Evolutionary conservation across 2,113 vertebrate genomes (phyloP), one percentile per base, ranked within the genome.

Genomic region (Poecilia latipinna): DNA sequence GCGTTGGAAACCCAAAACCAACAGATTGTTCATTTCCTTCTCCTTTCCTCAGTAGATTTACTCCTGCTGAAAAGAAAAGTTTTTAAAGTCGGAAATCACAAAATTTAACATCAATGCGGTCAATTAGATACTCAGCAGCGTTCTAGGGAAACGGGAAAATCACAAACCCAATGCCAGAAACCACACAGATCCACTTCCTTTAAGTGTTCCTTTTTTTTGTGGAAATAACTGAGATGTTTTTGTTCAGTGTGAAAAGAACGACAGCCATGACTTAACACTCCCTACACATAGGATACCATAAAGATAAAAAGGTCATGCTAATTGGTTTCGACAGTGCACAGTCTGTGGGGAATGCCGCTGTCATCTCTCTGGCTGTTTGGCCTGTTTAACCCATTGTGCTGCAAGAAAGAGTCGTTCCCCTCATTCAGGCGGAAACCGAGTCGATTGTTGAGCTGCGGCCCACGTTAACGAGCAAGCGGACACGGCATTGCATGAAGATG

Each of bases 261-360:
- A 42, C 67, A 65, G 24, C 65, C 48, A 42, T 1, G 24, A 62
- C 44, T 17, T 17, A 75, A 68, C 65, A 8, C 61, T 77, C 37
- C 61, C 42, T 60, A n/a, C 33, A 72, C 79, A 85, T 77, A 65
- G 80, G 82, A 74, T 15, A 75, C 51, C 72, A 78, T 86, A 79
- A 84, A 82, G 78, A 88, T 32, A 85, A 78, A 37, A 26, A 74
- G 37, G 33, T 80, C 19, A 64, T 57, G 71, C 10, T 82, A 76
- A 89, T 63, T 42, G 39, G 67, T 42, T 73, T 28, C 68, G 89
- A 91, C 79, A 61, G 88, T 68, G 26, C 82, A 79, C 85, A 93
- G 85, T 91, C 78, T 83, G 78, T 37, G 19, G 35, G 29, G 31
- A 77, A 51, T 44, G 28, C 44, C 3, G 33, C 75, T 64, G 75